Conservation (phyloP, 2,888 invertebrate species). For the Lydus trimaculatus region DNA sequence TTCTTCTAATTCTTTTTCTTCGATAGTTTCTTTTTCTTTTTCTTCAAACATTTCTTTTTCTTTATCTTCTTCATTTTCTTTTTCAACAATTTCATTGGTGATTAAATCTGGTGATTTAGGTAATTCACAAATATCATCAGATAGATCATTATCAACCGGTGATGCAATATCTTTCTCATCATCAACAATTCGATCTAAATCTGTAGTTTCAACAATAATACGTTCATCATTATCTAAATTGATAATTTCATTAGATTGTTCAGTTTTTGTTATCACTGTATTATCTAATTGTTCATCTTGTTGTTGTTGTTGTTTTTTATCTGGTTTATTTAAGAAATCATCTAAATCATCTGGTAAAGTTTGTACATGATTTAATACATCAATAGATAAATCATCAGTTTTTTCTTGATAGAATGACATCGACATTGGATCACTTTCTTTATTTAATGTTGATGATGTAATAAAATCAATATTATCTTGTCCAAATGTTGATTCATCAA, state of each 20-base stretch:
- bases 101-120: constrained; percentile 26
- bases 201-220: constrained; percentile 48
- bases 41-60: neutral
- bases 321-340: constrained; percentile 46
- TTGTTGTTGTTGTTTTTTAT: constrained; percentile 34
- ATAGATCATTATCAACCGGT: constrained; percentile 16
- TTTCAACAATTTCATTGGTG: constrained; percentile 18
- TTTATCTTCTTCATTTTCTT: neutral
- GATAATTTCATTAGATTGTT: constrained; percentile 12
- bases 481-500: constrained; percentile 38
- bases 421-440: constrained; percentile 70
- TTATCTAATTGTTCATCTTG: neutral
- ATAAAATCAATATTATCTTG: constrained; percentile 25
- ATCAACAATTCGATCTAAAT: constrained; percentile 47
- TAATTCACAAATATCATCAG: constrained; percentile 9
- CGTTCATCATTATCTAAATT: constrained; percentile 43
- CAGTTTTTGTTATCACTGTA: constrained; percentile 2
- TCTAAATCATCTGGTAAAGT: constrained; percentile 64
- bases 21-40: neutral
- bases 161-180: constrained; percentile 44
- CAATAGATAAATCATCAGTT: constrained; percentile 63
- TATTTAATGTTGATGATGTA: constrained; percentile 49
- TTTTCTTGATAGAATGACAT: constrained; percentile 72
- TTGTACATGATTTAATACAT: constrained; percentile 69
- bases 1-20: neutral